These are phyloP conservation scores for Oryzias woworae DNA, from an alignment of 2,113 vertebrate genomes.

Conservation along the genomic window DNA sequence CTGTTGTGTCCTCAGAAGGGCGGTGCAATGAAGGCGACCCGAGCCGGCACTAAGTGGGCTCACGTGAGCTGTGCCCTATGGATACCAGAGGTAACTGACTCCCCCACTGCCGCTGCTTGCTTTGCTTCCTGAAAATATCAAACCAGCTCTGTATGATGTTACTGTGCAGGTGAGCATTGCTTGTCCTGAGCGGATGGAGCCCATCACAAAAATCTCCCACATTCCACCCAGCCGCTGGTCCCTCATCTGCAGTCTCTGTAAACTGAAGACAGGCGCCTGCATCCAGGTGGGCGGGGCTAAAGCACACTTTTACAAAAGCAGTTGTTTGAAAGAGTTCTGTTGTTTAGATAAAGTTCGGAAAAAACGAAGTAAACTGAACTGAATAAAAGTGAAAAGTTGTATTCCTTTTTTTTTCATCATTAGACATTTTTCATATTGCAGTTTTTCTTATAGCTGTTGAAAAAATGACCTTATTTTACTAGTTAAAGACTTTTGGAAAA, in stretches of 20 bases:
- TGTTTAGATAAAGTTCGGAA: too few relatives aligned
- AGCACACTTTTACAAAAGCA: background rate
- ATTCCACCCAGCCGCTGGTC: slow-evolving; percentile 97
- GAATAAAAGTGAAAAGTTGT: too few relatives aligned
- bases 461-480: too few relatives aligned
- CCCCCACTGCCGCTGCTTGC: background rate
- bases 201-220: slow-evolving; percentile 97
- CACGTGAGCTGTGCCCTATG: slow-evolving; percentile 98
- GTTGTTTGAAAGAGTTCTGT: too few relatives aligned
- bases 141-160: background rate
- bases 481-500: too few relatives aligned
- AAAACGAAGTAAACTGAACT: too few relatives aligned
- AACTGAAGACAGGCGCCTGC: slow-evolving; percentile 95
- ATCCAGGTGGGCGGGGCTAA: slow-evolving; percentile 84
- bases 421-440: too few relatives aligned
- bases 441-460: too few relatives aligned
- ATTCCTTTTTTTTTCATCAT: too few relatives aligned
- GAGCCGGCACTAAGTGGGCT: slow-evolving; percentile 93
- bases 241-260: slow-evolving; percentile 95
- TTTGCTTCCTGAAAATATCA: background rate
- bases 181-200: slow-evolving; percentile 98
- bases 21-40: slow-evolving; percentile 96
- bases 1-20: slow-evolving; percentile 94
- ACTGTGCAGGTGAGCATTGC: slow-evolving; percentile 92
- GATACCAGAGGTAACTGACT: slow-evolving; percentile 91